Conservation (phyloP, 2,797 vertebrate species). For the Aplochiton taeniatus region DNA sequence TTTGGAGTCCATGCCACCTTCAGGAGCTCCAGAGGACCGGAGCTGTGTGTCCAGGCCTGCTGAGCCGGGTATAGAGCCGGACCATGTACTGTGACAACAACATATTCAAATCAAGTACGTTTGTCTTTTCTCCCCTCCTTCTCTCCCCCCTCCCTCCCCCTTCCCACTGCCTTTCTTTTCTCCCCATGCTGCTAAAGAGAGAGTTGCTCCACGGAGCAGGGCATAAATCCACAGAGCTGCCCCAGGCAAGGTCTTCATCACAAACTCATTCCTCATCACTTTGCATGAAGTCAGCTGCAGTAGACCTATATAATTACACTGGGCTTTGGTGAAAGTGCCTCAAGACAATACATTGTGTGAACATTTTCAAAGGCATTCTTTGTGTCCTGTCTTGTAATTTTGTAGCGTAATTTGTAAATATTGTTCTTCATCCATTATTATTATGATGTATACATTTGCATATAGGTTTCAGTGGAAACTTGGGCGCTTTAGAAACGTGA, state of each 20-base stretch:
- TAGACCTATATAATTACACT: conserved; percentile 67
- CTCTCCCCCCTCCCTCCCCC: conserved; percentile 38
- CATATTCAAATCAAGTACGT: conserved; percentile 71
- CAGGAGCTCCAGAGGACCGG: conserved; percentile 47
- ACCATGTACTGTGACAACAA: conserved; percentile 70
- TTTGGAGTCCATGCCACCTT: conserved; percentile 39
- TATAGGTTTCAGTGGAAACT: too few relatives aligned
- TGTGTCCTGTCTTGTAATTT: too few relatives aligned
- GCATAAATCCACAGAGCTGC: conserved; percentile 70
- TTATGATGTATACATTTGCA: too few relatives aligned
- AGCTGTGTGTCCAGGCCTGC: conserved; percentile 49
- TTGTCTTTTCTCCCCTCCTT: conserved; percentile 58
- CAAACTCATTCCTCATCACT: conserved; percentile 71
- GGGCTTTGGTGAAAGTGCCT: conserved; percentile 53
- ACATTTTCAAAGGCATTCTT: conserved; percentile 34
- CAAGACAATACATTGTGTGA: conserved; percentile 26
- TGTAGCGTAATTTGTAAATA: too few relatives aligned
- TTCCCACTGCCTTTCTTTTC: conserved; percentile 16
- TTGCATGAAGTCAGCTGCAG: conserved; percentile 72
- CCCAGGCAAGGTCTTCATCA: conserved; percentile 77
- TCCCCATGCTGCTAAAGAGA: conserved; percentile 17
- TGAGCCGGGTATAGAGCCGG: conserved; percentile 65
- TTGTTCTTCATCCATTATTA: too few relatives aligned
- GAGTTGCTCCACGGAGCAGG: conserved; percentile 52
- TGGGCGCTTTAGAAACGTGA: too few relatives aligned